These are phyloP conservation scores for Anguilla rostrata DNA, from an alignment of 2,113 vertebrate species.

Conservation along the genomic window DNA sequence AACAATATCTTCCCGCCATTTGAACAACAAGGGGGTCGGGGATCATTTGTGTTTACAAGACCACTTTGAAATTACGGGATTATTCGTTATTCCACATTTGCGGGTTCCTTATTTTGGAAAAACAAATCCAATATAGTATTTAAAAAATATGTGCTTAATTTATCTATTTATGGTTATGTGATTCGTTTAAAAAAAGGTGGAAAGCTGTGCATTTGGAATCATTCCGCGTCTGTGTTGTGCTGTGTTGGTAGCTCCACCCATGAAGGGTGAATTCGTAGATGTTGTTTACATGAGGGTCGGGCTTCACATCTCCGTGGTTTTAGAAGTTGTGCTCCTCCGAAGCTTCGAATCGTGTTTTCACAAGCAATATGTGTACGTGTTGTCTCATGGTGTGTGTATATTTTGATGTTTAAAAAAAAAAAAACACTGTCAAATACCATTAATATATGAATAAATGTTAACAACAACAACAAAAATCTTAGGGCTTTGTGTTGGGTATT, in stretches of 20 bases:
- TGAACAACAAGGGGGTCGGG: neutral
- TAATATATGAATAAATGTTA: conserved; percentile 64
- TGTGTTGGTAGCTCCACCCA: conserved; percentile 68
- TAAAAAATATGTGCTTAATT: neutral
- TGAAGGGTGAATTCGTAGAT: neutral
- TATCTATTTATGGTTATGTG: neutral
- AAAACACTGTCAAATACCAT: conserved; percentile 69
- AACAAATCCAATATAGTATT: neutral
- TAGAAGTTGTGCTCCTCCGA: conserved; percentile 55
- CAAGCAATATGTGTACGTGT: conserved; percentile 55
- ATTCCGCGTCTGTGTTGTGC: conserved; percentile 72
- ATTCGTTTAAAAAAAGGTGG: neutral
- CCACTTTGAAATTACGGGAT: neutral
- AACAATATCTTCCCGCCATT: neutral
- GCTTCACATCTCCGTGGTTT: conserved; percentile 71
- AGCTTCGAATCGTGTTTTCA: conserved; percentile 75
- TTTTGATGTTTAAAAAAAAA: conserved; percentile 77
- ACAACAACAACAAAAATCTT: neutral
- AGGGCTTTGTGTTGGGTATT: neutral
- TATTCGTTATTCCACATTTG: neutral
- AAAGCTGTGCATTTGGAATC: conserved; percentile 47
- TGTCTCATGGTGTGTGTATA: conserved; percentile 73
- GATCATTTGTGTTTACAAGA: neutral
- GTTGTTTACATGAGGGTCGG: conserved; percentile 18
- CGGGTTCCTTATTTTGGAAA: neutral